Percentiles rank a stretch among this genome's conserved stretches.
Conservation (phyloP, 2,113 vertebrate genomes). For the Ranitomeya imitator region DNA sequence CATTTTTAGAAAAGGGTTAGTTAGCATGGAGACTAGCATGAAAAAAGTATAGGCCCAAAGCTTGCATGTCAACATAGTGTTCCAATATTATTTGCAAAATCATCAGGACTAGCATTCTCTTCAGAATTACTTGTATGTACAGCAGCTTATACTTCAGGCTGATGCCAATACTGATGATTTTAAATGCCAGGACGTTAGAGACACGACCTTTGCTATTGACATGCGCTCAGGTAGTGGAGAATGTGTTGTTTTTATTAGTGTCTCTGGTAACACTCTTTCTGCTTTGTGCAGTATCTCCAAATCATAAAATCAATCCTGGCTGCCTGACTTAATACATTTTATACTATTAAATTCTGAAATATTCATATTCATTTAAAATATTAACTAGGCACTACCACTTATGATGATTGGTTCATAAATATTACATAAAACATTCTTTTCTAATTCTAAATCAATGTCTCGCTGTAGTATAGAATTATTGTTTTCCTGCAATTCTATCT, state of each 20-base stretch:
- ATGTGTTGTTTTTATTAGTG: background rate
- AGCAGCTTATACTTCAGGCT: background rate
- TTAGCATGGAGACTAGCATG: too few relatives aligned
- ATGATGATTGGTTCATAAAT: slow-evolving; percentile 25
- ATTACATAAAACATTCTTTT: background rate
- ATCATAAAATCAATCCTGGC: background rate
- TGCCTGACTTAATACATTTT: slow-evolving; percentile 1
- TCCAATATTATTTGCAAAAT: too few relatives aligned
- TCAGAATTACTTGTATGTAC: background rate
- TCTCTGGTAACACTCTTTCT: background rate
- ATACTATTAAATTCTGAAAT: slow-evolving; percentile 28
- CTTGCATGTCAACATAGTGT: too few relatives aligned
- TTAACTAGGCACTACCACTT: slow-evolving; percentile 26
- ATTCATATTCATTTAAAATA: slow-evolving; percentile 41
- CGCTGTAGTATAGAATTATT: background rate
- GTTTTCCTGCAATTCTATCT: background rate
- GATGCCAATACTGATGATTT: background rate
- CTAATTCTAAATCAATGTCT: slow-evolving; percentile 3
- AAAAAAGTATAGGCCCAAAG: too few relatives aligned
- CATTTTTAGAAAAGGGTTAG: too few relatives aligned
- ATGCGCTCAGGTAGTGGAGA: background rate
- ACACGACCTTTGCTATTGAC: background rate
- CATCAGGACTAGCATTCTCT: too few relatives aligned
- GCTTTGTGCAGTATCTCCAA: background rate
- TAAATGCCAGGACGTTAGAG: background rate